Evolutionary conservation across 2,797 vertebrate species (phyloP), one percentile per base, ranked within the genome.

Genomic region (Triplophysa yarkandensis): DNA sequence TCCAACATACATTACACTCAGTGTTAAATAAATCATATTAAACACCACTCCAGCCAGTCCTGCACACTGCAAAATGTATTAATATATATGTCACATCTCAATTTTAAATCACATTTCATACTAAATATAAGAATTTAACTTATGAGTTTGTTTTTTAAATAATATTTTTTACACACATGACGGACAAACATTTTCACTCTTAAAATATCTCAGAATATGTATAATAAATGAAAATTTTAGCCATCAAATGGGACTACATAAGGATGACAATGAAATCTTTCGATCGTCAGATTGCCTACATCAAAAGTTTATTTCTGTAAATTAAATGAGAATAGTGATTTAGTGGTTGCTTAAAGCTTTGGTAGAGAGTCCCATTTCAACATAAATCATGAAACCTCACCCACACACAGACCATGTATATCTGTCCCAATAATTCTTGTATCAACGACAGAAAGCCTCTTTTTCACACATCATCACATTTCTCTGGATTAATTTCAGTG

Each of bases 401-500:
- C 28, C 36, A 34, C 57, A 76, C 54, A 55, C 14, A 57, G 48
- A 36, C 61, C n/a, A 23, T 67, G 54, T 74, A 71, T 76, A 48
- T 81, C 77, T 74, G 76, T 78, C 71, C 58, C 50, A 58, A 77
- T 81, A 83, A 83, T 80, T 73, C 32, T 61, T 77, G 80, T 61
- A 73, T 63, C 43, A 78, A 66, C 78, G 58, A 58, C 11, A 62
- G 57, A 78, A 62, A 80, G 27, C 46, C 76, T 41, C 50, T 77
- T 48, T 68, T 62, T 78, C 80, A 77, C 66, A 77, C 48, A 3
- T 79, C 73, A 71, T 72, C 77, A 80, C 52, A 77, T 71, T 63
- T 77, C 72, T 76, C 66, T 68, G 80, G 74, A 80, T 82, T 85
- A 81, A 82, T 82, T 77, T 73, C 66, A 72, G 68, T 61, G 75